These are phyloP conservation scores for Bolborhynchus lineola DNA, from an alignment of 2,113 vertebrate genomes.

Conservation along the genomic window DNA sequence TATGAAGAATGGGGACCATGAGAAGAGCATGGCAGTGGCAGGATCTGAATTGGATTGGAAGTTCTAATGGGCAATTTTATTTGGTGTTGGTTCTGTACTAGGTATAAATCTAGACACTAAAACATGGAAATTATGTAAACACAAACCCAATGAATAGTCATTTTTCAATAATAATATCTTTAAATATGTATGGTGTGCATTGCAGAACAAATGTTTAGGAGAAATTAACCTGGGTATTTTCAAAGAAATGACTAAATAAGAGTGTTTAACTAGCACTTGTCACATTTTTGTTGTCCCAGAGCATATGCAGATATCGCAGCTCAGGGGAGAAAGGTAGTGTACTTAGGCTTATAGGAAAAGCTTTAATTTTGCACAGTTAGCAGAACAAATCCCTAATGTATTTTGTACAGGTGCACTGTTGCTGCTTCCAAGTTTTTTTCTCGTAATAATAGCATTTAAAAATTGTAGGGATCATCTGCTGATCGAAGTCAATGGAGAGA, in stretches of 20 bases:
- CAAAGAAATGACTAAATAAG: background rate
- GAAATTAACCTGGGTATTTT: background rate
- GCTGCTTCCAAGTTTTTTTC: background rate
- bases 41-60: background rate
- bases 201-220: background rate
- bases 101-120: background rate
- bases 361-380: background rate
- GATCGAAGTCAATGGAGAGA: constrained; percentile 97
- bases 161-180: background rate
- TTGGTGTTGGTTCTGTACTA: background rate
- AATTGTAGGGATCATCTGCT: constrained; percentile 88
- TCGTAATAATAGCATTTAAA: background rate
- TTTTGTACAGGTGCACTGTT: background rate
- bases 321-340: background rate
- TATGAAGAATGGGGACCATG: background rate
- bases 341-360: background rate
- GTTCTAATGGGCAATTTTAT: background rate
- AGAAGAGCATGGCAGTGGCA: background rate
- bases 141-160: background rate
- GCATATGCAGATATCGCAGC: background rate
- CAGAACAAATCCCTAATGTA: background rate
- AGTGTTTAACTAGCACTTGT: background rate
- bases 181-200: background rate
- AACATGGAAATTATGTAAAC: background rate
- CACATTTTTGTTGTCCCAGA: background rate